Base-by-base conservation (phyloP, 2,888 invertebrate species). In the Caenorhabditis sulstoni region DNA sequence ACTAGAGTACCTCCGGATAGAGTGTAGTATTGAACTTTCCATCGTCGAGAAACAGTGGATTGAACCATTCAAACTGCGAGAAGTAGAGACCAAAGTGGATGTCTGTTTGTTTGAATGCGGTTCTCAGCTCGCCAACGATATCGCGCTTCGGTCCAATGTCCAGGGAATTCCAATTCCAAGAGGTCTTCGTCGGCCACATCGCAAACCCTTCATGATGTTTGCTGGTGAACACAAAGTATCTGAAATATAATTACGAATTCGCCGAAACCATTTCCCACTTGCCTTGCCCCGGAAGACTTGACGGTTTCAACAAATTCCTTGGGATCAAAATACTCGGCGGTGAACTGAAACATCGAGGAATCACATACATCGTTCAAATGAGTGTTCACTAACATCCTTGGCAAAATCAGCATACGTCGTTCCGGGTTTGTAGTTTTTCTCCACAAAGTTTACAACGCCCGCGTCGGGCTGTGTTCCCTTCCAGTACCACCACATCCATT, bases 341-440 rank as follows among this genome's bases (percentile, higher is more conserved):
- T 95, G 87, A 97, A 97, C 89, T 20, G 93, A 93, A 87, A 81
- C 45, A 59, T 22, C 16, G 8, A 50, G 47, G 55, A 55, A 55
- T 55, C 35, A 47, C 52, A 44, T 23, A 11, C 57, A 61, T 39
- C 41, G 14, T 7, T 7, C 3, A 7, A 29, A 29, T 7, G 29
- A 5, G 29, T 29, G 29, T 29, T 12, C 11, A 66, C 81, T 66
- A 52, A 88, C 88, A 57, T 87, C 86, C 59, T 81, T 81, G 0
- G 94, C 97, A 91, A 97, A 97, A 73, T 97, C 95, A 89, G 95
- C 95, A 91, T 98, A 98, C 0, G 94, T 94, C 88, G 95, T 96
- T 59, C 93, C 93, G 2, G 95, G 95, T 66, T 94, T 94, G 91
- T 95, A 97, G 89, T 95, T 95, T 39, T 93, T 92, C 37, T 93